A percentile compares a stretch with the other conserved stretches of the same genome.
These are phyloP conservation scores for Melanotaenia pygmaea DNA, from an alignment of 2,797 vertebrate genomes.

Conservation along the genomic window DNA sequence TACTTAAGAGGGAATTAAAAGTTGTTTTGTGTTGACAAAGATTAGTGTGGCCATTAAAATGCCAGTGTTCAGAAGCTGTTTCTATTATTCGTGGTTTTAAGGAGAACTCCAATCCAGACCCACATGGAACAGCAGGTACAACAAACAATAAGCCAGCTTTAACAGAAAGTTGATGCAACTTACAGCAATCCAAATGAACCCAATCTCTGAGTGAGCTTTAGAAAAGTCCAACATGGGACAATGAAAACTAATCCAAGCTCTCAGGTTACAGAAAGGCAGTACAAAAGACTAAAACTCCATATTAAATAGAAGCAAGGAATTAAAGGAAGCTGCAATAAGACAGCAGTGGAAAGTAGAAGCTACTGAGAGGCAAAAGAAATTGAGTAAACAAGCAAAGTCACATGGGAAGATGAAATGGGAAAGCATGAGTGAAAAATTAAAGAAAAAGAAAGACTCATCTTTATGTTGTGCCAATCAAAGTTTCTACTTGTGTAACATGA, in stretches of 20 bases:
- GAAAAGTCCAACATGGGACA: not conserved
- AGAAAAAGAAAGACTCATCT: not conserved
- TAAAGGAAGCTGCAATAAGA: not conserved
- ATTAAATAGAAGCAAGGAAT: not conserved
- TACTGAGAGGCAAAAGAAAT: not conserved
- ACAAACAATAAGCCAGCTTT: not conserved
- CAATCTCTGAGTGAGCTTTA: not conserved
- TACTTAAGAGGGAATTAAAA: not conserved
- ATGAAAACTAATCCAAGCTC: not conserved
- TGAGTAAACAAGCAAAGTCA: not conserved
- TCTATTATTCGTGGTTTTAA: not conserved
- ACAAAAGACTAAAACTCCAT: not conserved
- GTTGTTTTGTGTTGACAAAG: not conserved
- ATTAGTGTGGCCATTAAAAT: constrained; percentile 38
- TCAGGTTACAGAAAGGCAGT: not conserved
- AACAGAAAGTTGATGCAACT: not conserved
- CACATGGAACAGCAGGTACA: not conserved
- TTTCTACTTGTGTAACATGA: not conserved
- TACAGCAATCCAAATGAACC: not conserved
- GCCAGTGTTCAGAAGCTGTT: constrained; percentile 21
- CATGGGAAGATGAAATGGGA: not conserved
- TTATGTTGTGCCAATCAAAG: constrained; percentile 28
- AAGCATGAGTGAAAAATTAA: not conserved
- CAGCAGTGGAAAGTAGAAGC: not conserved
- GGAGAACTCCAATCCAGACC: not conserved